Conservation (phyloP, 2,888 invertebrate genomes). For the Drosophila meridiana region DNA sequence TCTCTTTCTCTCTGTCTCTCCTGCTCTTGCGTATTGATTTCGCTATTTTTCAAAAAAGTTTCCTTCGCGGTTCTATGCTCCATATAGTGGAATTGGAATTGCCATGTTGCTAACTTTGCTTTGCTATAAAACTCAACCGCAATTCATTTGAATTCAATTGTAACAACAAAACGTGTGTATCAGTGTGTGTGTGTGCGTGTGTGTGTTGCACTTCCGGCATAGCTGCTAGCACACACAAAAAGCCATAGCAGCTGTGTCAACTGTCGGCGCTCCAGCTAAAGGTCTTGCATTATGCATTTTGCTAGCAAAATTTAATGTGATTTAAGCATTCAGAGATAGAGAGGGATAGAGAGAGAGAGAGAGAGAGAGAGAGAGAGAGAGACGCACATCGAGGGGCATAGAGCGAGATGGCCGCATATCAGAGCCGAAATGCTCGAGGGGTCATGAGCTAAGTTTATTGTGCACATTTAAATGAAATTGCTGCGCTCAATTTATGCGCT, state of each 20-base stretch:
- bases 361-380: not conserved
- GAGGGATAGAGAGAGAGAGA: not conserved
- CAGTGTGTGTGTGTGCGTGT: constrained; percentile 12
- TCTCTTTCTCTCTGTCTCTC: not conserved
- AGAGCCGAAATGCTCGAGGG: constrained; percentile 56
- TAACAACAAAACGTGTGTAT: constrained; percentile 42
- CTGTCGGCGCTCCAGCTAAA: constrained; percentile 29
- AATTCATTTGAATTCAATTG: constrained; percentile 80
- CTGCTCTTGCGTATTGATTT: constrained; percentile 64
- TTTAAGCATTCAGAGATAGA: constrained; percentile 53
- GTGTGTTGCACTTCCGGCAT: constrained; percentile 61
- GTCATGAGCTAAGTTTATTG: constrained; percentile 80
- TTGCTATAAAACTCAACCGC: constrained; percentile 68
- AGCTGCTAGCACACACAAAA: constrained; percentile 26
- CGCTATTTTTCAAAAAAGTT: constrained; percentile 50
- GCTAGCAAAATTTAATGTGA: constrained; percentile 73
- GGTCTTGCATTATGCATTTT: constrained; percentile 70
- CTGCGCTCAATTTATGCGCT: constrained; percentile 79
- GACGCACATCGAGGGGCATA: constrained; percentile 11
- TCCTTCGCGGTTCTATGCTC: constrained; percentile 24
- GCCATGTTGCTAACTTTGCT: constrained; percentile 51
- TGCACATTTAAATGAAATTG: constrained; percentile 81
- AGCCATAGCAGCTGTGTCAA: constrained; percentile 40
- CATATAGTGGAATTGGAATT: constrained; percentile 5
- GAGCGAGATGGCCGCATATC: constrained; percentile 20